Evolutionary conservation across 92 coral and sea anemone species (phyloP), one percentile per base, ranked within the genome.

Genomic region (Chrysogorgia sp.): DNA sequence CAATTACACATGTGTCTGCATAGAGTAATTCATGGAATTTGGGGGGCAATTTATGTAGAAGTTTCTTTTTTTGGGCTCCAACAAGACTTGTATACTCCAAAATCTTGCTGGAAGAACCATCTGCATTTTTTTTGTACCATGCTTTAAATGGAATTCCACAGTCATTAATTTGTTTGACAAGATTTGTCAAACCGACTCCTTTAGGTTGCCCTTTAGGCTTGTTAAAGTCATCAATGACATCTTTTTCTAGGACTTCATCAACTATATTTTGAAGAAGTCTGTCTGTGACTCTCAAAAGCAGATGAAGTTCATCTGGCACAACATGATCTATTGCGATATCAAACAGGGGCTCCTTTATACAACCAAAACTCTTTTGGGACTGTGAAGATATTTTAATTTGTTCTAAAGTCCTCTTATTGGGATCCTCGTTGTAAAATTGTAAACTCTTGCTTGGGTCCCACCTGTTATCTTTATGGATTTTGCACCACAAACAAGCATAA

Each of bases 1-100:
- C 89, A 12, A 60, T 80, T 32, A 66, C 58, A 40, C 79, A 76
- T 15, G 89, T 84, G 15, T 81, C 83, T 34, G 81, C 71, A 61
- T 80, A 24, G 31, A 88, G 78, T 34, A 84, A 74, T 43, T 83
- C 81, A 60, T 58, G 64, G 14, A 58, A 58, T 13, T 19, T 58
- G 0, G 0, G 12, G 12, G 1, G 64, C 22, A 58, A 58, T 26
- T 58, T 24, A 15, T 24, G 14, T 24, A 58, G 23, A 17, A 58
- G 29, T 19, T 19, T 20, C 64, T 88, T 85, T 50, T 80, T 88
- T 19, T 85, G 79, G 9, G 92, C 58, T 22, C 87, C 87, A 7
- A 88, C 78, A 37, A 82, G 66, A 64, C 89, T 88, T 62, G 87
- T 88, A 37, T 53, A 81, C 17, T 85, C 93, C 63, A 74, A 77